A percentile compares a stretch with the other conserved stretches of the same genome.
Evolutionary conservation across 2,113 vertebrate genomes (phyloP).

Genomic region (Ptilorrhoa leucosticta): DNA sequence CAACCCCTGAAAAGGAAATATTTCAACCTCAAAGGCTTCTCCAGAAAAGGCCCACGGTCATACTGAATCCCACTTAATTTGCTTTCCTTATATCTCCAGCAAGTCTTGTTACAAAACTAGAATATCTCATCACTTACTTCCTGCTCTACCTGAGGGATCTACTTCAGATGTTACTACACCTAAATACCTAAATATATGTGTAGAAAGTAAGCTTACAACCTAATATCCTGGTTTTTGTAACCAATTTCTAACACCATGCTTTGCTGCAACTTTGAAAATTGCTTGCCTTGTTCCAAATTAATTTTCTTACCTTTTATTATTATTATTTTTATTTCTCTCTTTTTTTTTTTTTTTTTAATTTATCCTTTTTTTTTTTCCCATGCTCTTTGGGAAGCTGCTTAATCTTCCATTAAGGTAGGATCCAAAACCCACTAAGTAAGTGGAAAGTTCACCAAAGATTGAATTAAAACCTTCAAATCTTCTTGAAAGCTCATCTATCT

Average conservation of each 20-base stretch:
- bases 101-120: neutral
- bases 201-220: neutral
- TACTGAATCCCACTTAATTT: neutral
- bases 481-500: neutral
- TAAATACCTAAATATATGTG: neutral
- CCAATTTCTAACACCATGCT: neutral
- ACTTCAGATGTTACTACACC: neutral
- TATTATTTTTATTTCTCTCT: neutral
- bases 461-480: neutral
- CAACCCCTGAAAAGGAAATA: neutral
- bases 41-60: neutral
- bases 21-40: neutral
- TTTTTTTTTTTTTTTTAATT: neutral
- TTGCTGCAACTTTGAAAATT: neutral
- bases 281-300: neutral
- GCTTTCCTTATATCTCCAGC: neutral
- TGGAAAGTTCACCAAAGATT: neutral
- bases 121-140: neutral
- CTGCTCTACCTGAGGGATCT: neutral
- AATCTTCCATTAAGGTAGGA: neutral
- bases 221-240: accelerated
- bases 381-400: neutral
- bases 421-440: neutral
- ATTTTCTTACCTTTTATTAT: neutral
- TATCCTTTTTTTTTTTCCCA: accelerated